Evolutionary conservation across 2,113 vertebrate species (phyloP), one percentile per base, ranked within the genome.

Genomic region (Isichthys henryi): DNA sequence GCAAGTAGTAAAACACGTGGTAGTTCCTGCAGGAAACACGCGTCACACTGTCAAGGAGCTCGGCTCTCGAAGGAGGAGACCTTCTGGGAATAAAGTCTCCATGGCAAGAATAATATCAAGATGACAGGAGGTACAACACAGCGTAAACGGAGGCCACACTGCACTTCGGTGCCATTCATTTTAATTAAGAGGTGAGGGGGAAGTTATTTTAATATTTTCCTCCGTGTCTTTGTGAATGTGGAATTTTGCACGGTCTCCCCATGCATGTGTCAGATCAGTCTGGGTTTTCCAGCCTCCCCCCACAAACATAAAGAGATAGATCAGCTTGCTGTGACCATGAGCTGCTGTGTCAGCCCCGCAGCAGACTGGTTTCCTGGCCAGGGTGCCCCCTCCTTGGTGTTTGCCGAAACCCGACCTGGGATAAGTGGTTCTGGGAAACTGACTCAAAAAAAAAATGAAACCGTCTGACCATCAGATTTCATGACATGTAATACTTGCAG

Each of bases 1-100:
- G 96, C 91, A 99, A 97, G 97, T 99, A 99, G 95, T 99, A 99
- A 95, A 99, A 99, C 52, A 99, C 98, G 89, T 99, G 98, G 95
- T 99, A 99, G 96, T 99, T 99, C 94, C 98, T 99, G 91, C 89
- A 92, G 92, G 50, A 89, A 9, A 31, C 87, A 90, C 58, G 39
- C 6, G 23, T 2, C 43, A 84, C 17, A 58, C 5, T 19, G 39
- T 88, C 21, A 88, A 80, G 43, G n/a, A 39, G 50, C 85, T 35
- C 10, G 2, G 19, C 35, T 31, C 15, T 31, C 3, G 9, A 89
- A 83, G 23, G 9, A 82, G 31, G 3, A 82, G 77, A 8, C 39
- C 77, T 82, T 82, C 5, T 2, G 13, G 46, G 21, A 17, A 50
- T 21, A 80, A 50, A 45, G 43, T 27, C 39, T 52, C n/a, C 80